These are phyloP conservation scores for Taenaris catops DNA, from an alignment of 2,888 invertebrate species.

Conservation along the genomic window DNA sequence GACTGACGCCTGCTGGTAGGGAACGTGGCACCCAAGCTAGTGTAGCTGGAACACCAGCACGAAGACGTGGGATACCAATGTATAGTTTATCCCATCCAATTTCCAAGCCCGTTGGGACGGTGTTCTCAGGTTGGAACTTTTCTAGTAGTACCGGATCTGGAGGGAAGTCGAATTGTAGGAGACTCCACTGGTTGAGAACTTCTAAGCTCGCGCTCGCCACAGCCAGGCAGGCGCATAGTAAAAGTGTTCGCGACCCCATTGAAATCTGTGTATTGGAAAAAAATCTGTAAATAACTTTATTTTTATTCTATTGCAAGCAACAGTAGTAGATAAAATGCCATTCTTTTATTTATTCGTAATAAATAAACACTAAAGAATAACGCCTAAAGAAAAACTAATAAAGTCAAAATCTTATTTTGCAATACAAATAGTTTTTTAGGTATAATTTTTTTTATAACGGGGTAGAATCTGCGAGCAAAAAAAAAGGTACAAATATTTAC, in stretches of 20 bases:
- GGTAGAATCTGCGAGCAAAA: too few species aligned
- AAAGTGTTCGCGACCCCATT: constrained; percentile 42
- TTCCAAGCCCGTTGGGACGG: constrained; percentile 88
- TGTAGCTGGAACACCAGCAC: constrained; percentile 88
- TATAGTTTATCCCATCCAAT: constrained; percentile 86
- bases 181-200: constrained; percentile 84
- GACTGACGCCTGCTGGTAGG: constrained; percentile 83
- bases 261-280: constrained; percentile 19
- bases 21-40: constrained; percentile 84
- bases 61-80: constrained; percentile 86
- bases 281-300: not conserved
- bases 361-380: too few species aligned
- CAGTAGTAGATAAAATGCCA: too few species aligned
- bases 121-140: constrained; percentile 85
- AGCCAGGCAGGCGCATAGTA: constrained; percentile 49
- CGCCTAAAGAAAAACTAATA: too few species aligned
- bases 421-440: too few species aligned
- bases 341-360: too few species aligned
- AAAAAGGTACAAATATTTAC: too few species aligned
- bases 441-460: too few species aligned
- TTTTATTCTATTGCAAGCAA: too few species aligned
- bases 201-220: constrained; percentile 72
- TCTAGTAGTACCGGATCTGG: constrained; percentile 78
- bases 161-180: constrained; percentile 84
- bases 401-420: too few species aligned